A percentile compares a stretch with the other conserved stretches of the same genome.
Evolutionary conservation across 2,888 invertebrate genomes (phyloP).

Genomic region (Drepana falcataria): DNA sequence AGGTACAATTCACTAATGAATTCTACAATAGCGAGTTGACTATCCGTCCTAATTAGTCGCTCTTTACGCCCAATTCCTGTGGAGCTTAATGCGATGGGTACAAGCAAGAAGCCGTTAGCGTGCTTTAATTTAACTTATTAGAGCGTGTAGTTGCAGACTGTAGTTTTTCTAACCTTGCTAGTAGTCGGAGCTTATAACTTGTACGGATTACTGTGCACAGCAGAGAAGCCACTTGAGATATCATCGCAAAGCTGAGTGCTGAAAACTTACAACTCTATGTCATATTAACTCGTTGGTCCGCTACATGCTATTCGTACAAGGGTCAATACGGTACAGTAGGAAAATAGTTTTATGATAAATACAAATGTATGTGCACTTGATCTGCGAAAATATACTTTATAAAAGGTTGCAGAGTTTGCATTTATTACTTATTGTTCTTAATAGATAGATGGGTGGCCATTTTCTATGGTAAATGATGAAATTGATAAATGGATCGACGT

Average conservation of each 20-base stretch:
- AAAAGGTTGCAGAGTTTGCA: too few relatives aligned
- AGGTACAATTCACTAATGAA: constrained; percentile 52
- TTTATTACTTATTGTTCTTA: too few relatives aligned
- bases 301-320: constrained; percentile 34
- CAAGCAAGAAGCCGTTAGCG: constrained; percentile 32
- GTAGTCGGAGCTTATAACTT: constrained; percentile 35
- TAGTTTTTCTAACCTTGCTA: constrained; percentile 17
- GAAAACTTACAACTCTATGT: constrained; percentile 71
- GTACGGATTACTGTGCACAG: constrained; percentile 51
- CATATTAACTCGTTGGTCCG: constrained; percentile 45
- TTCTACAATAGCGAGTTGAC: constrained; percentile 57
- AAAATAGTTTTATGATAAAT: too few relatives aligned
- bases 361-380: too few relatives aligned
- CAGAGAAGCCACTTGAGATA: constrained; percentile 63
- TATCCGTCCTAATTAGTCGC: constrained; percentile 57
- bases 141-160: neutral
- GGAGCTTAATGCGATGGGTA: constrained; percentile 40
- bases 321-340: constrained; percentile 10
- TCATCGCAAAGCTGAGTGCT: constrained; percentile 51
- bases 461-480: too few relatives aligned
- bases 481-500: too few relatives aligned
- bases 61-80: constrained; percentile 54
- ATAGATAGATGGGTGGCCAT: too few relatives aligned
- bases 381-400: too few relatives aligned
- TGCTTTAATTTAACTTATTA: constrained; percentile 10